Percentiles rank a stretch among this genome's conserved stretches.
Evolutionary conservation across 1,140 invertebrate genomes (phyloP).

Genomic region (Brachionus sp.): DNA sequence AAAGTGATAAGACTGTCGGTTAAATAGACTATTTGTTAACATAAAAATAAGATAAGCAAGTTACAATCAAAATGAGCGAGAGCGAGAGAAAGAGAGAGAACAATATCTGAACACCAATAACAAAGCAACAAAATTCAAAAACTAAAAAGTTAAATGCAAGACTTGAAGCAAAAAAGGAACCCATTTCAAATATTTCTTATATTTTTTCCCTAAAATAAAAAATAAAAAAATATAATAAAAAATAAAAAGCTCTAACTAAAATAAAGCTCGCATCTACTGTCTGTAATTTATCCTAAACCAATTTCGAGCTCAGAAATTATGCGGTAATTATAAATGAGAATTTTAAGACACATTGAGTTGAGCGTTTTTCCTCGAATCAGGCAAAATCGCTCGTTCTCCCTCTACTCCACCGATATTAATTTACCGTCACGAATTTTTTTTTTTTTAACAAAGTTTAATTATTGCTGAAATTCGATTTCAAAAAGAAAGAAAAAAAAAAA

Average conservation of each 20-base stretch:
- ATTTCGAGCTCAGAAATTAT: background rate
- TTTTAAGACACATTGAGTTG: background rate
- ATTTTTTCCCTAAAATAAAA: background rate
- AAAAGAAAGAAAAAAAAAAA: conserved; percentile 21
- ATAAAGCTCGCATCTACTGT: conserved; percentile 1
- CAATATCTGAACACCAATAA: conserved; percentile 23
- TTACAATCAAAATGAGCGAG: conserved; percentile 21
- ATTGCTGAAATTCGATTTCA: background rate
- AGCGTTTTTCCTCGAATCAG: conserved; percentile 29
- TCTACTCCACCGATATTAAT: conserved; percentile 18
- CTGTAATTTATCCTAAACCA: conserved; percentile 30
- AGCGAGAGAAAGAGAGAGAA: conserved; percentile 1
- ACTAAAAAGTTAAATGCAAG: background rate
- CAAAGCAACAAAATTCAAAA: conserved; percentile 31
- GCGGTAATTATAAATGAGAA: conserved; percentile 20
- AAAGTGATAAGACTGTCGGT: conserved; percentile 44
- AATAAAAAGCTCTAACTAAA: background rate
- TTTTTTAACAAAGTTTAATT: background rate
- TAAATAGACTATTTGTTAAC: conserved; percentile 43
- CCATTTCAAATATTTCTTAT: conserved; percentile 26
- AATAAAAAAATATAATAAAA: background rate
- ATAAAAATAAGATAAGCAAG: conserved; percentile 45
- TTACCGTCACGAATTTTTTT: conserved; percentile 37
- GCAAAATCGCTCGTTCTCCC: background rate
- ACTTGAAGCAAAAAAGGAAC: conserved; percentile 13